Base-by-base conservation (phyloP, 2,888 invertebrate species). In the Pachliopta kotzebuea region DNA sequence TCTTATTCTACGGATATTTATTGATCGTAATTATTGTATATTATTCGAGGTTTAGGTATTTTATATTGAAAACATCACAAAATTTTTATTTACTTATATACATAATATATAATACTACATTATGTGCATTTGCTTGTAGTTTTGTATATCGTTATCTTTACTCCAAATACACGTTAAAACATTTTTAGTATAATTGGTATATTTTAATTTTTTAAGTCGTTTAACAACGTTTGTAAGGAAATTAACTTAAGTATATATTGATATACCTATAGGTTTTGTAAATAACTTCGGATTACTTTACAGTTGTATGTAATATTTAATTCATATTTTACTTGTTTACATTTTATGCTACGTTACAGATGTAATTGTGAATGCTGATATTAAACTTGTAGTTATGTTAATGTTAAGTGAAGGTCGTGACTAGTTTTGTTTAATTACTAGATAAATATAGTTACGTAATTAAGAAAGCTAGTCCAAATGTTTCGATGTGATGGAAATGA, bases 381-480 rank as follows among this genome's bases (percentile, higher is more conserved):
- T 78, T 79, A 78, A 80, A 77, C 76, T 74, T 72, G 69, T 76
- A 76, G 72, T 72, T 80, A 80, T 75, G 74, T 74, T 73, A 81
- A 80, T 77, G 77, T 73, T 80, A 83, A 71, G 77, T 77, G 80
- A 80, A 81, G 79, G 76, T 78, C 80, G 81, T 79, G 86, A 88
- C 88, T 89, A 90, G 88, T 89, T 90, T 88, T 86, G 83, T 81
- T 90, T 87, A 88, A 87, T 88, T 85, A 86, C 84, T 89, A 87
- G 85, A 81, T 80, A 84, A 84, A 83, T 76, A 76, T 66, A 71
- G 71, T 80, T 82, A 82, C 74, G 86, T 87, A 85, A 86, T 88
- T 89, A 88, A 90, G 88, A 76, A 90, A 90, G 90, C 91, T 91
- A 91, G 91, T 91, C 91, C 88, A 87, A 88, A 86, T 86, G 84